A percentile compares a stretch with the other conserved stretches of the same genome.
These are phyloP conservation scores for Alloplasta piceator DNA, from an alignment of 2,888 invertebrate genomes.

Conservation along the genomic window DNA sequence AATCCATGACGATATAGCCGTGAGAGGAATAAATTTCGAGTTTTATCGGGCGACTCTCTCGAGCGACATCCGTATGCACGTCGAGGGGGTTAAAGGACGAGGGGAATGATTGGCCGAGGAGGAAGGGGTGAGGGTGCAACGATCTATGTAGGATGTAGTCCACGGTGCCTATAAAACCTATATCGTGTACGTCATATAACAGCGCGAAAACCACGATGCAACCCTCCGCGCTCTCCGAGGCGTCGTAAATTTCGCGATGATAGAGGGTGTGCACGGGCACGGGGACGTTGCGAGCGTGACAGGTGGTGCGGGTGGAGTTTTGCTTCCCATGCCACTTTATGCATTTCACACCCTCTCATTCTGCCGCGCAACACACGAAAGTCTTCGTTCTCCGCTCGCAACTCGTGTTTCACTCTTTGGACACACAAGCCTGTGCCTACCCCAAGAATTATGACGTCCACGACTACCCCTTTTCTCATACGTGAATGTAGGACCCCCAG, in stretches of 20 bases:
- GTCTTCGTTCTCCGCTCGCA: too few relatives aligned
- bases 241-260: constrained; percentile 56
- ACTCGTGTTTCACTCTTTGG: not conserved
- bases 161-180: constrained; percentile 19
- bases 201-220: constrained; percentile 21
- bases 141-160: constrained; percentile 7
- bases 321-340: not conserved
- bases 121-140: not conserved
- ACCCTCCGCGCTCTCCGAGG: constrained; percentile 40
- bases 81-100: constrained; percentile 23
- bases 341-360: constrained; percentile 19
- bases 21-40: constrained; percentile 52
- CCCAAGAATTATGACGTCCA: not conserved
- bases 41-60: constrained; percentile 36
- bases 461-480: not conserved
- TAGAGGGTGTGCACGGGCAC: constrained; percentile 27
- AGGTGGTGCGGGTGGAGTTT: not conserved
- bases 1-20: constrained; percentile 39
- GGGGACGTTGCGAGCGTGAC: constrained; percentile 30
- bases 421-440: not conserved
- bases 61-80: constrained; percentile 40
- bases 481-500: too few relatives aligned
- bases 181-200: constrained; percentile 33
- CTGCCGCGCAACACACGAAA: not conserved
- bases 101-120: constrained; percentile 5